Evolutionary conservation across 2,797 vertebrate genomes (phyloP), one percentile per base, ranked within the genome.

Genomic region (Aulostomus chinensis): DNA sequence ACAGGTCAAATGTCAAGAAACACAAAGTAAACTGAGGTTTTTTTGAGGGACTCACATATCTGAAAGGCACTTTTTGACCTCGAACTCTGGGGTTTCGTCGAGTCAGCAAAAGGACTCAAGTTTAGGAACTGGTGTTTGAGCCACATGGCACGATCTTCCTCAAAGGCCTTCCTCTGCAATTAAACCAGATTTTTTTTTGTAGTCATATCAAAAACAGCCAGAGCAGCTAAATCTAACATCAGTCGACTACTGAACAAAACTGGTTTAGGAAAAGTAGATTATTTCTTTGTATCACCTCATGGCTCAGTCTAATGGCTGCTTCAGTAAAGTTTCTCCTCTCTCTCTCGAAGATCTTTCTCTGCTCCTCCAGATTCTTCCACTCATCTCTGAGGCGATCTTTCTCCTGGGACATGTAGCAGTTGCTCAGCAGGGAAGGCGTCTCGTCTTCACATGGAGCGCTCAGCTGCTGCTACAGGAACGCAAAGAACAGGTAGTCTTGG

Each of bases 241-340:
- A n/a, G n/a, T n/a, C n/a, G n/a, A n/a, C n/a, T n/a, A 21, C 20
- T 21, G 20, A 21, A 21, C 20, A 21, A n/a, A n/a, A n/a, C n/a
- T n/a, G n/a, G n/a, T n/a, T n/a, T n/a, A n/a, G n/a, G 2, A 29
- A 31, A 25, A 11, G 7, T 3, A 28, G 26, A 9, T 4, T 1
- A 2, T 8, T 12, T 31, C 2, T 7, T 42, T 13, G 3, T 37
- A 56, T 72, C 89, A 98, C 97, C 94, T 98, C 95, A 38, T 94
- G 91, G 67, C 97, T 95, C 57, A 98, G 84, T 85, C 96, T 88
- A 78, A 98, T 97, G 47, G 97, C 96, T 50, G 97, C 97, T 78
- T 99, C 97, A 0, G 96, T 99, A 77, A 97, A 98, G 85, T 91
- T 96, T 65, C 83, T 92, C 80, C 96, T 91, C 66, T 99, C 96